Base-by-base conservation (phyloP, 92 coral and sea anemone species). In the Epizoanthus scotinus region DNA sequence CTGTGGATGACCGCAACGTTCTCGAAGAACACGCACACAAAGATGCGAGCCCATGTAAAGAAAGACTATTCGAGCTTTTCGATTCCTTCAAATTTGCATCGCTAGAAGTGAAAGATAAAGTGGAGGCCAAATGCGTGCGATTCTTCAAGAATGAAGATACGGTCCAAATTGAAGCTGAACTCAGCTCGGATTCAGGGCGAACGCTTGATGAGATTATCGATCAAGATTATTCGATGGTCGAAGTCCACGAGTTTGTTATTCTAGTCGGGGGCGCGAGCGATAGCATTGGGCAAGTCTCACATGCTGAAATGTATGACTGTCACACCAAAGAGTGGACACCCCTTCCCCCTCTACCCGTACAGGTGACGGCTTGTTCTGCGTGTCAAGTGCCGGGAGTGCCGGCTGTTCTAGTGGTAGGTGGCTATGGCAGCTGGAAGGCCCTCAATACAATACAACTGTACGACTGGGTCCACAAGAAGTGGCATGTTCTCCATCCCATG, bases 361-460 rank as follows among this genome's bases (percentile, higher is more conserved):
- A 85, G 53, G 89, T 90, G 3, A 92, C 97, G n/a, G 97, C 97
- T 31, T 92, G 97, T 47, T 85, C 86, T 17, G 97, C 97, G 7
- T 81, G 78, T 34, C 86, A 70, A 29, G 68, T 71, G n/a, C 78
- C 79, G 13, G 67, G 92, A 17, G 73, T 92, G 5, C 97, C 97
- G 22, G 97, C 92, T 6, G 55, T 92, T 0, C 40, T 92, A 18
- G 97, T 92, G 2, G 82, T 90, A 8, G 97, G 97, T 5, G 97
- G 97, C 31, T 92, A 87, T 67, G 97, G 92, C 21, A 91, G 87
- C 59, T 93, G 97, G 97, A 87, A 62, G 42, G 94, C 97, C 2
- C 91, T 93, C 34, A 90, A 90, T 57, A 88, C 92, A 8, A 84
- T 93, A 0, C 97, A 93, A 67, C 73, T 87, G 77, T 93, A 82